Percentiles rank a stretch among this genome's conserved stretches.
These are phyloP conservation scores for Puma concolor DNA, from an alignment of 2,113 vertebrate genomes.

Conservation along the genomic window DNA sequence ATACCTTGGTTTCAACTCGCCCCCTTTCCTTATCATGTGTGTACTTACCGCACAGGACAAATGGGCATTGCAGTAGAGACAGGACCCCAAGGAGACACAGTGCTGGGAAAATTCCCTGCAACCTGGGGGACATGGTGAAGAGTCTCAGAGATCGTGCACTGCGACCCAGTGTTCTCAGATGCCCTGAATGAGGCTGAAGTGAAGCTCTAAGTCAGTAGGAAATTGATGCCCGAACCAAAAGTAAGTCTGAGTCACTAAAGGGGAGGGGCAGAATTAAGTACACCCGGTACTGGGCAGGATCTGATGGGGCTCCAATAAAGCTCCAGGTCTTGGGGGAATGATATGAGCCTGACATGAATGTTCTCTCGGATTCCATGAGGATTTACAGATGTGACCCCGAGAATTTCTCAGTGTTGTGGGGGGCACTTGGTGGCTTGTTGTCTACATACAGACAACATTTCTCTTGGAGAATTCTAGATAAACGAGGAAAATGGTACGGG, in stretches of 20 bases:
- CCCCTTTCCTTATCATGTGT: neutral
- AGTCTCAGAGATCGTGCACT: neutral
- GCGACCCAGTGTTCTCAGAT: neutral
- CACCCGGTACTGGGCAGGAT: neutral
- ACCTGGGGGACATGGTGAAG: neutral
- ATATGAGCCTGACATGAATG: neutral
- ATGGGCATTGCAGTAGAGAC: neutral
- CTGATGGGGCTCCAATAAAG: neutral
- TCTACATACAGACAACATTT: neutral
- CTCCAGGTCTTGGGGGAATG: neutral
- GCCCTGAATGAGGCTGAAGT: neutral
- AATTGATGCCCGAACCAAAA: neutral
- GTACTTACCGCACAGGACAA: constrained; percentile 30
- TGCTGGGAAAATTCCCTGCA: neutral
- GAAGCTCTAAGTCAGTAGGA: neutral
- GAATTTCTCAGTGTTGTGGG: neutral
- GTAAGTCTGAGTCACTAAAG: neutral
- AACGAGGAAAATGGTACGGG: neutral
- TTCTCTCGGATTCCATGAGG: neutral
- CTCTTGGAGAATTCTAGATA: neutral
- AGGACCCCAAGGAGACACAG: neutral
- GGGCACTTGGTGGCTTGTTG: neutral
- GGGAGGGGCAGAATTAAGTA: neutral
- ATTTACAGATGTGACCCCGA: neutral
- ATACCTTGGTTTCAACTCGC: neutral